phyloP scores from a whole-genome alignment of 2,113 vertebrate genomes.

The Siniperca chuatsi region DNA sequence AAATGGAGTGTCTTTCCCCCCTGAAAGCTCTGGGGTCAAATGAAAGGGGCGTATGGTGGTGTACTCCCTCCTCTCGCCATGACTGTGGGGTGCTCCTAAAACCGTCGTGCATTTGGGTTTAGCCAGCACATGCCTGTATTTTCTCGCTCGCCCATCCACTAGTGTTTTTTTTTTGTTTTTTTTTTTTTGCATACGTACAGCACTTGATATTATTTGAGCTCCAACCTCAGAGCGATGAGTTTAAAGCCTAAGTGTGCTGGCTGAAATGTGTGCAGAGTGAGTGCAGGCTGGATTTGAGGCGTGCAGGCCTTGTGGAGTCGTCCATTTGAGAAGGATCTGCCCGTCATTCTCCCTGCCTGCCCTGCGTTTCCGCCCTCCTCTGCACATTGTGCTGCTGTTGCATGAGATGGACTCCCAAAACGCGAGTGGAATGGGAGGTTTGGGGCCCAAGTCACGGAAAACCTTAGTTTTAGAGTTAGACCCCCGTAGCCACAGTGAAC shows the following conservation, averaged over 20 bases:
- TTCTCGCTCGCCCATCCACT: background rate
- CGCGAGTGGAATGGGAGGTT: conserved; percentile 66
- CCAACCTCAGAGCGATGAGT: conserved; percentile 13
- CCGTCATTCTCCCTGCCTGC: conserved; percentile 71
- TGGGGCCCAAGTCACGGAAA: conserved; percentile 71
- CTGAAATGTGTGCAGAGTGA: conserved; percentile 33
- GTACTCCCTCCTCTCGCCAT: conserved; percentile 56
- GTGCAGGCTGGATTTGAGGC: conserved; percentile 60
- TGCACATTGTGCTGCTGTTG: conserved; percentile 77
- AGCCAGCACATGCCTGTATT: conserved; percentile 24
- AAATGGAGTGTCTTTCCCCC: background rate
- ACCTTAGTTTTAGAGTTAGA: conserved; percentile 18
- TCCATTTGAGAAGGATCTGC: conserved; percentile 83
- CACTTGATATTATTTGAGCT: conserved; percentile 12
- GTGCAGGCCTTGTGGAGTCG: conserved; percentile 75
- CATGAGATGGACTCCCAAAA: conserved; percentile 81
- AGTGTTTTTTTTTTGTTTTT: no score
- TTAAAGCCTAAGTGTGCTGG: conserved; percentile 16
- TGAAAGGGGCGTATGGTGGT: conserved; percentile 68
- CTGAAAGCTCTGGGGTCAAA: conserved; percentile 64
- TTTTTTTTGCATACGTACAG: background rate
- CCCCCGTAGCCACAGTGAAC: conserved; percentile 24
- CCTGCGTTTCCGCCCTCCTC: conserved; percentile 81
- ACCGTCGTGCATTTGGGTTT: conserved; percentile 40
- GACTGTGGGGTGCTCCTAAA: conserved; percentile 46